Evolutionary conservation across 2,797 vertebrate genomes (phyloP), one percentile per base, ranked within the genome.

Genomic region (Onychomys leucogaster): DNA sequence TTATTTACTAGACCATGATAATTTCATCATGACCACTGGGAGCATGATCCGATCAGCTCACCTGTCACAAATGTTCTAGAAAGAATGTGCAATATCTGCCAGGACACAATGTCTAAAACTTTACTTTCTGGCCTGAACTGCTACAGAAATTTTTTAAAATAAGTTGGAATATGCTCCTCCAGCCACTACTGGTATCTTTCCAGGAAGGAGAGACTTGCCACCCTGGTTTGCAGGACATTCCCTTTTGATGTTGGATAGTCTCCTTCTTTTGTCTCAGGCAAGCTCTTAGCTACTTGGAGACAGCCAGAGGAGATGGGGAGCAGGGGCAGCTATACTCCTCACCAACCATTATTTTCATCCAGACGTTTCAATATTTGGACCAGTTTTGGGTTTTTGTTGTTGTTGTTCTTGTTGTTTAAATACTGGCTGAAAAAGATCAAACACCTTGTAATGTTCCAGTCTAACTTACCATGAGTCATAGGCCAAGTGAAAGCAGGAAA

Each of bases 11-110:
- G 71, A 43, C 41, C 61, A 37, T 43, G 89, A 55, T 95, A 90
- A 96, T 95, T 76, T 19, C 61, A 75, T 76, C 37, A 92, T 88
- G 93, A 69, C 84, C 85, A 59, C 81, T 86, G 46, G 91, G 82
- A 76, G 78, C 21, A 49, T 41, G 63, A 94, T 84, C 86, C 83
- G 91, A 92, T 94, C 88, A 95, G 75, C 49, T 90, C 37, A 29
- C 23, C 81, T 52, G 71, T 13, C 88, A 69, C 29, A 91, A 94
- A 77, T 83, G 80, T 84, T 88, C 93, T 95, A 27, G 55, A 75
- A 84, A 93, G 43, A 91, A 73, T 63, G 46, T 81, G 12, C 9
- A 67, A 23, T 89, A 88, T 89, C 82, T n/a, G 34, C 92, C 96
- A 87, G 91, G n/a, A 81, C 52, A 43, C 32, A 16, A 81, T 5